Conservation (phyloP, 2,888 invertebrate species). For the Leptogaster cylindrica region DNA sequence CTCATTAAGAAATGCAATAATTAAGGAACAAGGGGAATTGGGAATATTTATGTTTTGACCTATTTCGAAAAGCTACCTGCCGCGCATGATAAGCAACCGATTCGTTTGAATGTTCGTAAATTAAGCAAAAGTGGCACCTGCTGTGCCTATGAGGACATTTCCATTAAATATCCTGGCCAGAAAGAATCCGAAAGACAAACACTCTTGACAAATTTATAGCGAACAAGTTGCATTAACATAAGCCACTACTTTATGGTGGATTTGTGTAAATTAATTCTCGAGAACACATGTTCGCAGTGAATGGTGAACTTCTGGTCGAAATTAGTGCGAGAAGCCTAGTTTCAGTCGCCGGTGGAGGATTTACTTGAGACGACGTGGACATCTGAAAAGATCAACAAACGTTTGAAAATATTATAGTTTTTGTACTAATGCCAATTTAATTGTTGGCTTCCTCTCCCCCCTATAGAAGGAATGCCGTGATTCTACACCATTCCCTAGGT, state of each 20-base stretch:
- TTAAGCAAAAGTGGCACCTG: neutral
- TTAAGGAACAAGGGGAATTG: neutral
- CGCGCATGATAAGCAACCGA: neutral
- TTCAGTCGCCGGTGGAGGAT: too few relatives aligned
- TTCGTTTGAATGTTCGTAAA: neutral
- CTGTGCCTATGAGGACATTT: neutral
- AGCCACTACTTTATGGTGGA: neutral
- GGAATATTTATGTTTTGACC: neutral
- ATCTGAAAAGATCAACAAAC: too few relatives aligned
- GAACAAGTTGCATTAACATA: neutral
- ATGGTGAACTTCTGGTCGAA: conserved; percentile 5
- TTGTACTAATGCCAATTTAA: too few relatives aligned
- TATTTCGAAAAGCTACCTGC: neutral
- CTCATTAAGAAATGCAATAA: neutral
- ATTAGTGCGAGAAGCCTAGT: too few relatives aligned
- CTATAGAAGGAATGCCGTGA: too few relatives aligned
- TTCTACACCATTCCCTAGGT: too few relatives aligned
- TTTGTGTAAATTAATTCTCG: neutral
- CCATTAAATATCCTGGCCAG: neutral
- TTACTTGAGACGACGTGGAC: too few relatives aligned
- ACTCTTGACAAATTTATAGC: neutral
- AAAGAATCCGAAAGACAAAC: neutral
- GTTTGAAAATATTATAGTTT: too few relatives aligned
- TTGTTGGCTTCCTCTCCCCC: too few relatives aligned
- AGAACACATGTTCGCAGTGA: neutral